phyloP scores from a whole-genome alignment of 2,113 vertebrate genomes.

The Campylomormyrus numenius region DNA sequence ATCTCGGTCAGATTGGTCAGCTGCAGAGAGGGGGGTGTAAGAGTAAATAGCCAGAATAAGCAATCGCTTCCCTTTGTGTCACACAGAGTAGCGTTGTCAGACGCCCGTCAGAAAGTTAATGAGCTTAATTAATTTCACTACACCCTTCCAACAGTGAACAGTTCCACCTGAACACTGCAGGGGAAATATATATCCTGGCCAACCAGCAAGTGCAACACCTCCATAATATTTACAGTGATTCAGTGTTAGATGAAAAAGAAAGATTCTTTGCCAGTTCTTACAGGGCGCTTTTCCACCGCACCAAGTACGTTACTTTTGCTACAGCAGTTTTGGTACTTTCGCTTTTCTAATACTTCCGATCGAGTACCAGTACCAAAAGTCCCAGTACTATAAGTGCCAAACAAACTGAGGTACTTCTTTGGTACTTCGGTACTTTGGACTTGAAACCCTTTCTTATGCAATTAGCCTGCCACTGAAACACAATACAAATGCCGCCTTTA shows the following conservation, averaged over 20 bases:
- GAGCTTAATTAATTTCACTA: background rate
- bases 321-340: no score
- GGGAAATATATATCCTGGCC: background rate
- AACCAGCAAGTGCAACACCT: background rate
- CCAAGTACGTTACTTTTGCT: background rate
- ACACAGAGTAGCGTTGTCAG: background rate
- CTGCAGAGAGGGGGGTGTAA: slow-evolving; percentile 48
- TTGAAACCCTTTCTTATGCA: no score
- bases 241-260: background rate
- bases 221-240: background rate
- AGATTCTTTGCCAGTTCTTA: background rate
- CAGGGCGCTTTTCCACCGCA: slow-evolving; percentile 19
- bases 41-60: background rate
- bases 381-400: no score
- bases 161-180: background rate
- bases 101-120: background rate
- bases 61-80: background rate
- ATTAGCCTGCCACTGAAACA: no score
- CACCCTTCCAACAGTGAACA: background rate
- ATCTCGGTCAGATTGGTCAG: slow-evolving; percentile 85
- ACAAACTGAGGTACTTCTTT: no score
- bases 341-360: no score
- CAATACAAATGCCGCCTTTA: no score
- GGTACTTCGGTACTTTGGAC: no score
- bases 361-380: no score